Evolutionary conservation across 2,113 vertebrate species (phyloP), one percentile per base, ranked within the genome.

Genomic region (Siphamia tubifer): DNA sequence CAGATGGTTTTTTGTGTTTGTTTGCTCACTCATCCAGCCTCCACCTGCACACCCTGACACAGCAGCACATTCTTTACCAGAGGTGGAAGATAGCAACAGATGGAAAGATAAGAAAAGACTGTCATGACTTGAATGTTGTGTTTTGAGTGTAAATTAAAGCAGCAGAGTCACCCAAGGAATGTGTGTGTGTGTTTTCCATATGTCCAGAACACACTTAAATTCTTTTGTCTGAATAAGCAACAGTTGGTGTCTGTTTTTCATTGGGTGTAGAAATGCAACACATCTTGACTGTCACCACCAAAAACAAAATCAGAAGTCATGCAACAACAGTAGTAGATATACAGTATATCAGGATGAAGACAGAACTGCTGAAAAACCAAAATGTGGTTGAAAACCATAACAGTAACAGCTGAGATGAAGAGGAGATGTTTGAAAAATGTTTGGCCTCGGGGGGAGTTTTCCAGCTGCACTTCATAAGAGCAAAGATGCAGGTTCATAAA

Each of bases 401-500:
- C 27, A 2, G 25, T 25, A 34, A 56, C 16, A n/a, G 28, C 28
- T 36, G 6, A 40, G 52, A 24, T 24, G 39, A 7, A 60, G 44
- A 71, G 25, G 20, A 21, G 55, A 23, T 48, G 60, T 82, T 83
- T 81, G 40, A 53, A 78, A 74, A 39, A 19, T 43, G 60, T 77
- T 75, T 68, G 20, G 81, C 86, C 73, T 80, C 35, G 2, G 70
- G 81, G 77, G 56, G 15, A 19, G 47, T 69, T 77, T 42, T 12
- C 68, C 85, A 86, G 84, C 84, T 89, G 84, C 45, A 64, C 55
- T 79, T 88, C 74, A 89, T 84, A 84, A 87, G 24, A 56, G 67
- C 74, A 67, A 77, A 85, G 61, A 74, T 45, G 38, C 65, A 78
- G 69, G 72, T 87, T 83, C 68, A 86, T 86, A 83, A 85, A 85